phyloP scores from a whole-genome alignment of 2,888 invertebrate genomes.

The Pammene fasciana region DNA sequence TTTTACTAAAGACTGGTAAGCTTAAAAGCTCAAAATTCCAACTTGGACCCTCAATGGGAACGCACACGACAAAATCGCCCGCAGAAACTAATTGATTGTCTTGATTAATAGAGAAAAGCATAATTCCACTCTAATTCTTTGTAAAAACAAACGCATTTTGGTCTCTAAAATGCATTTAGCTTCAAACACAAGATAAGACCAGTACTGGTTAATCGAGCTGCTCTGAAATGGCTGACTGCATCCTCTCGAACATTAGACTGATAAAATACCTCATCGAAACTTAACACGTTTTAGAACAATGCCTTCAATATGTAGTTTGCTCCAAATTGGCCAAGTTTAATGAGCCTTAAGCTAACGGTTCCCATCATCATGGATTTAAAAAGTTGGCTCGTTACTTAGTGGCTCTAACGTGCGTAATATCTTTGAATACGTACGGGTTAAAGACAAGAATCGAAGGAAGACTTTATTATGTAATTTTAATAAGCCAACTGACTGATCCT shows the following conservation, averaged over 20 bases:
- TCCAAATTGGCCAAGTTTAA: conserved; percentile 34
- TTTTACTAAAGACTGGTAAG: too few species aligned
- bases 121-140: not conserved
- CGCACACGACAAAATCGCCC: too few species aligned
- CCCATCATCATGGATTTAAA: conserved; percentile 27
- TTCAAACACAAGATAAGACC: not conserved
- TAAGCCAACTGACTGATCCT: too few species aligned
- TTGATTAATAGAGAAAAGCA: too few species aligned
- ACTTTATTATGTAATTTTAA: too few species aligned
- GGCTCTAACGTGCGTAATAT: not conserved
- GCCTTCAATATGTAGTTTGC: conserved; percentile 13
- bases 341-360: conserved; percentile 19
- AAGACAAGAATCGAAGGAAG: too few species aligned
- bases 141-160: not conserved
- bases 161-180: not conserved
- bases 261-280: conserved; percentile 24
- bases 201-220: conserved; percentile 13
- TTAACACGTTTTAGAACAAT: conserved; percentile 25
- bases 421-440: conserved; percentile 1
- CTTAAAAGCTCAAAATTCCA: too few species aligned
- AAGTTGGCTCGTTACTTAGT: conserved; percentile 19
- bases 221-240: not conserved
- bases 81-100: too few species aligned
- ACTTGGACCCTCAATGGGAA: too few species aligned
- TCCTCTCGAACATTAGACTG: conserved; percentile 12